Base-by-base conservation (phyloP, 2,113 vertebrate genomes). In the Chaetodon auriga region DNA sequence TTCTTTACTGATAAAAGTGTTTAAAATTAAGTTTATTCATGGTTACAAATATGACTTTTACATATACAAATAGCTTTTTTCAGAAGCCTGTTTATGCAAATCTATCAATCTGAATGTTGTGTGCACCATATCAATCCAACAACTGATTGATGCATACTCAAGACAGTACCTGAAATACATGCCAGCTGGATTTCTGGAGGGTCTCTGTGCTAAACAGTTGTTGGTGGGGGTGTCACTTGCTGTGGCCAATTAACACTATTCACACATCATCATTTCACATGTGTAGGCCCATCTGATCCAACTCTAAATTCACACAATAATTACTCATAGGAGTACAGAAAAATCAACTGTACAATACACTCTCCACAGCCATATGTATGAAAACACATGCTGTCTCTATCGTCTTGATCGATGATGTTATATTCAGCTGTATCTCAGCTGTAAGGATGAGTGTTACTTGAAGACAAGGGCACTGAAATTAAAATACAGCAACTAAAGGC, bases 191-290 rank as follows among this genome's bases (percentile, higher is more conserved):
- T 61, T 68, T 58, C 23, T 30, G 5, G 83, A 71, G 43, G 36
- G 41, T 35, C 11, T 54, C 45, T 36, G 19, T 19, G 55, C 55
- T 69, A 38, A 36, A 41, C 16, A 75, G 63, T 45, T 49, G 18
- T 19, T 80, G 54, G 46, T 80, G 30, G 16, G 41, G 21, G 12
- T 76, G 71, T 74, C 15, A 53, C 53, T 43, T 49, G 38, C 8
- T 77, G 76, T n/a, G 15, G 30, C 49, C 78, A 82, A 70, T 78
- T 68, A 86, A 71, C 66, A 81, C 53, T 4, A 25, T 49, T 60
- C 30, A 77, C 41, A 70, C 51, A 51, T 43, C 18, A 60, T 41
- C 23, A 36, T 38, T 75, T 19, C 38, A 48, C 19, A 54, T 51
- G 53, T 65, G 41, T n/a, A 57, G 3, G 0, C 16, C 62, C 49